Evolutionary conservation across 2,113 vertebrate genomes (phyloP), one percentile per base, ranked within the genome.

Genomic region (Sterna hirundo): DNA sequence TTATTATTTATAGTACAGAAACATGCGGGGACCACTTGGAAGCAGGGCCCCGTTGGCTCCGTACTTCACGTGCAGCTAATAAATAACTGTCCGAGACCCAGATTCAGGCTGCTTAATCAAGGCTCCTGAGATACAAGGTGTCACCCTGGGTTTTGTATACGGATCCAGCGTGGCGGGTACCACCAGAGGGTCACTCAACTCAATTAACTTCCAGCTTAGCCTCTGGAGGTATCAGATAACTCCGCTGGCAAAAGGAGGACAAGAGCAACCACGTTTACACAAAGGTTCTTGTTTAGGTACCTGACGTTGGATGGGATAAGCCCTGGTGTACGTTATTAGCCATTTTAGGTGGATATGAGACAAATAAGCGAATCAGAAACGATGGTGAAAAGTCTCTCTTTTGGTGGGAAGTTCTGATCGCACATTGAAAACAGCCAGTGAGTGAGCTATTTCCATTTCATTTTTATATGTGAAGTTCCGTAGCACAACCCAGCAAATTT

Each of bases 1-100:
- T 76, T 88, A 15, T 83, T 94, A 76, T 94, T 95, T 95, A 82
- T 79, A 85, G 91, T 25, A 36, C 61, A 79, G 54, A 85, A 89
- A 76, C 61, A 17, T 3, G 17, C 1, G 7, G 62, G 78, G 68
- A 42, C 44, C 72, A 18, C 76, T 78, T 62, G 65, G 70, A 93
- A 80, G 54, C 27, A 16, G 58, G 32, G 23, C 34, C 61, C 69
- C 2, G 0, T 47, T 94, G 91, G 85, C 49, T 64, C 7, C 23
- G 66, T 72, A 3, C 65, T 71, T 81, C 46, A 18, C 26, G 23
- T 61, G 55, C 82, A 94, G 74, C 75, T 89, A 83, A 89, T 82
- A 69, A 95, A 86, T 94, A 64, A 64, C 69, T 82, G 58, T 65
- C 49, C 74, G 87, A 79, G 23, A 49, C 9, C 23, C 36, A 72